A percentile compares a stretch with the other conserved stretches of the same genome.
These are phyloP conservation scores for Tinamus guttatus DNA, from an alignment of 2,113 vertebrate species.

Conservation along the genomic window DNA sequence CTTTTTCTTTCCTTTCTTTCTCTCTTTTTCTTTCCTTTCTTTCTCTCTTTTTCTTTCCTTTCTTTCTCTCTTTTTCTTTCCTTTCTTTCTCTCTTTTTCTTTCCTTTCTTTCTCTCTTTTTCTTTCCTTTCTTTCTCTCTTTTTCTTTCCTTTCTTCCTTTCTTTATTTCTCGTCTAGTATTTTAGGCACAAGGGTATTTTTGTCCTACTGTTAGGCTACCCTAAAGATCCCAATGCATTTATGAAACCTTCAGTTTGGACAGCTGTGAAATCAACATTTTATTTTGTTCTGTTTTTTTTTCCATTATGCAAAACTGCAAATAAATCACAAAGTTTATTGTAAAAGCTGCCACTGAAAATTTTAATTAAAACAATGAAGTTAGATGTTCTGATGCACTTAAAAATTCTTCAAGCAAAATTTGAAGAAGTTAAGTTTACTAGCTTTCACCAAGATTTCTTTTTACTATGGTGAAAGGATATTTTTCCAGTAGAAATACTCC, in stretches of 20 bases:
- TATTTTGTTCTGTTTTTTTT: background rate
- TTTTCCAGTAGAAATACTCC: background rate
- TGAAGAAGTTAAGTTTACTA: background rate
- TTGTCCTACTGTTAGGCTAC: background rate
- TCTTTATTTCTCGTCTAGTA: too few species aligned
- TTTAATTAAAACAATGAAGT: background rate
- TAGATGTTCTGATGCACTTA: background rate
- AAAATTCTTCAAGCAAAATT: background rate
- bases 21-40: too few species aligned
- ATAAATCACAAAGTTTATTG: background rate
- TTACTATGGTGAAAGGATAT: background rate
- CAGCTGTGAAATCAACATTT: background rate
- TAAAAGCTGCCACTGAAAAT: background rate
- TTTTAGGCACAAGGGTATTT: background rate
- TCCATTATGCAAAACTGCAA: background rate
- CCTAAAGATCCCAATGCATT: background rate
- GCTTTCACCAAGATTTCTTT: background rate
- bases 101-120: too few species aligned
- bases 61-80: too few species aligned
- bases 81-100: too few species aligned
- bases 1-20: too few species aligned
- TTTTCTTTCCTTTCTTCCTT: too few species aligned
- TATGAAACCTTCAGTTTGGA: background rate
- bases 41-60: too few species aligned
- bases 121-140: too few species aligned